Conservation (phyloP, 2,797 vertebrate species). For the Glyptemys insculpta region DNA sequence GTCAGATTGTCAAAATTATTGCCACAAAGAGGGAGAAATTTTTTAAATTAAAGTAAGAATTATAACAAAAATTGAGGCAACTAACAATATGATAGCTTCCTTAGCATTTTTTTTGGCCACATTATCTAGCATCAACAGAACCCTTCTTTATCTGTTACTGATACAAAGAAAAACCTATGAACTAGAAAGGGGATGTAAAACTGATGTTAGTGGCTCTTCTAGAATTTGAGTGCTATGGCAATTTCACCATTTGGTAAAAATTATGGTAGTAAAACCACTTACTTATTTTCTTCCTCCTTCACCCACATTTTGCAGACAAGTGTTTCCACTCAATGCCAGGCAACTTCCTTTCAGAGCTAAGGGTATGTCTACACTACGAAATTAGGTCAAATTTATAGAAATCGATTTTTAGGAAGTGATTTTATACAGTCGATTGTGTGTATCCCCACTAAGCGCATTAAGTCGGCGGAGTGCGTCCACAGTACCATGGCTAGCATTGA, state of each 20-base stretch:
- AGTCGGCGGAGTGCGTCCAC: no score
- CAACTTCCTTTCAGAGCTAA: slow-evolving; percentile 20
- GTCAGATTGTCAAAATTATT: neutral
- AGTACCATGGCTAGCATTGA: no score
- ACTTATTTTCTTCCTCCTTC: slow-evolving; percentile 10
- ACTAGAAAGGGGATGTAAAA: neutral
- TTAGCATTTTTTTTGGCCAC: neutral
- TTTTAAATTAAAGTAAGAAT: neutral
- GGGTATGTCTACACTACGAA: no score
- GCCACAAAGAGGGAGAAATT: neutral
- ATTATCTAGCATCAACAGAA: neutral
- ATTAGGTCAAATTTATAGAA: no score
- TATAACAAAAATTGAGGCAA: neutral
- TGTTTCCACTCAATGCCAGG: slow-evolving; percentile 36
- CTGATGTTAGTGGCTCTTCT: neutral
- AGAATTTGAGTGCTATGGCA: neutral
- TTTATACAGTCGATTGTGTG: no score
- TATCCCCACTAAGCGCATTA: no score
- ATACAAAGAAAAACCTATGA: neutral
- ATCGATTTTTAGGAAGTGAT: no score
- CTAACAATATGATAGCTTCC: neutral
- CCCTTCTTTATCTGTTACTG: neutral
- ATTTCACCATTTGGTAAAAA: slow-evolving; percentile 58
- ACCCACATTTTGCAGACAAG: slow-evolving; percentile 39
- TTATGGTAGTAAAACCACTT: slow-evolving; percentile 41